Conservation (phyloP, 2,113 vertebrate species). For the Oceanodroma tethys region DNA sequence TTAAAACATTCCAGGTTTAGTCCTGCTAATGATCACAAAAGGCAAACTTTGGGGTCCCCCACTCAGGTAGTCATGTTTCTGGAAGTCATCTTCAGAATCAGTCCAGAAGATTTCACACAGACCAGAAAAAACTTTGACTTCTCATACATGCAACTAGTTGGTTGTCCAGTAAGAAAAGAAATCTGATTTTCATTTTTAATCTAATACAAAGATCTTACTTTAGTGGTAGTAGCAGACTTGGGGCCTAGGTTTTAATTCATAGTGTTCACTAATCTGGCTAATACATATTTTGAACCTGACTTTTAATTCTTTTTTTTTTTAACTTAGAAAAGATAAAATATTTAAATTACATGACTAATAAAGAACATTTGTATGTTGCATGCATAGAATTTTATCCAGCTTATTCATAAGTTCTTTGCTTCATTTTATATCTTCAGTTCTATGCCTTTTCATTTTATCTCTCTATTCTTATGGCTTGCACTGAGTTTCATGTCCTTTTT, state of each 20-base stretch:
- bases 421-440: neutral
- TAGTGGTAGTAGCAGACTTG: neutral
- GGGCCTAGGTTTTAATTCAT: neutral
- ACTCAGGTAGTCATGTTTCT: neutral
- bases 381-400: neutral
- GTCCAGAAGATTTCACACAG: neutral
- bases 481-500: neutral
- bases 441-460: neutral
- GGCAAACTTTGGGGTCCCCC: fast-evolving
- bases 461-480: neutral
- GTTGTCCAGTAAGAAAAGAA: neutral
- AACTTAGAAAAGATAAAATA: neutral
- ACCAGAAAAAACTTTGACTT: neutral
- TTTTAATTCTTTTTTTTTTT: neutral
- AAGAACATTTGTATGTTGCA: neutral
- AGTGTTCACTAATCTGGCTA: neutral
- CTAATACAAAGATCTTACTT: neutral
- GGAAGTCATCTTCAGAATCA: neutral
- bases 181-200: neutral
- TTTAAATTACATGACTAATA: neutral
- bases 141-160: neutral
- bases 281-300: neutral
- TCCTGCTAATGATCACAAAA: neutral
- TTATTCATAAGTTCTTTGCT: neutral
- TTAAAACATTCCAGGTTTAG: neutral